Percentiles rank a stretch among this genome's conserved stretches.
Evolutionary conservation across 2,888 invertebrate genomes (phyloP).

Genomic region (Phymatocera aterrima): DNA sequence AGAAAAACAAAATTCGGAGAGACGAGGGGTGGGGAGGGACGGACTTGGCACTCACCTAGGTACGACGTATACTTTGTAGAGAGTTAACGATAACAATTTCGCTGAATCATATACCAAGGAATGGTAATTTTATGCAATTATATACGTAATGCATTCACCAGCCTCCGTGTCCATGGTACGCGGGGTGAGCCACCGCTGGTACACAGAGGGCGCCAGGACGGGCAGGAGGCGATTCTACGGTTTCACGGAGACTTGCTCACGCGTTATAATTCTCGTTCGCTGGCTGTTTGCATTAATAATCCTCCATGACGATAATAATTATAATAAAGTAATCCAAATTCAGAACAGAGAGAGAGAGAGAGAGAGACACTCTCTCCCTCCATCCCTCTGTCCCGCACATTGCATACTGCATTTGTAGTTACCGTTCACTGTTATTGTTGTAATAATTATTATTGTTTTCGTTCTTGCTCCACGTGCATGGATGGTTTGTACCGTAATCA

Average conservation of each 20-base stretch:
- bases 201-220: too few species aligned
- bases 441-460: neutral
- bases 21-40: neutral
- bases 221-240: neutral
- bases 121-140: constrained; percentile 42
- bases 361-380: neutral
- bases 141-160: constrained; percentile 28
- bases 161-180: neutral
- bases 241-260: constrained; percentile 31
- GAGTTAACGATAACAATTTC: constrained; percentile 27
- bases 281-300: constrained; percentile 39
- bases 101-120: constrained; percentile 1
- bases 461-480: neutral
- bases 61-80: too few species aligned
- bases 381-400: neutral
- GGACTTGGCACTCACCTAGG: too few species aligned
- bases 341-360: too few species aligned
- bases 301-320: constrained; percentile 26
- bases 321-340: constrained; percentile 20
- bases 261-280: constrained; percentile 30
- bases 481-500: too few species aligned
- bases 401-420: neutral
- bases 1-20: neutral
- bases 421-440: neutral
- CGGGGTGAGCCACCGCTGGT: too few species aligned